Evolutionary conservation across 2,888 invertebrate genomes (phyloP), one percentile per base, ranked within the genome.

Genomic region (Caenorhabditis sp.): DNA sequence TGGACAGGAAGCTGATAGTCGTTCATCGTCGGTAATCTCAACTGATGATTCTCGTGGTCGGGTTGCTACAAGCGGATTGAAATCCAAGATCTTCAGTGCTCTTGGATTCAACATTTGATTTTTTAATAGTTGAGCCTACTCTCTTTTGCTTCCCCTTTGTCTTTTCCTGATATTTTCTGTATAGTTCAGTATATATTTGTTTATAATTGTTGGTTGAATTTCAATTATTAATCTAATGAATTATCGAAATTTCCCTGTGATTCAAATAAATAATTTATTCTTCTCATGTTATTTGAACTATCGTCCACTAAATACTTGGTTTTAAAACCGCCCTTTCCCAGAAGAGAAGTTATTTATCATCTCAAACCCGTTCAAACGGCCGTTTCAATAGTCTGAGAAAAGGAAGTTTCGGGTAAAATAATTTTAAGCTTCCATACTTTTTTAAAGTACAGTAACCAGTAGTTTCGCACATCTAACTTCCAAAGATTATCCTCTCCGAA

Each of bases 61-160:
- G 1, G n/a, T n/a, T 26, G 41, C 8, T 41, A 24, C 7, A 35
- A 61, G 16, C 16, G 63, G 63, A 12, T 10, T 63, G 14, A 44
- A 28, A 28, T 44, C 63, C 26, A 63, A 63, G n/a, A 24, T 63
- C 24, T 10, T 63, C n/a, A 63, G 24, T 44, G 63, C 28, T 28
- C n/a, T 63, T n/a, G 63, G 63, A n/a, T 63, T 63, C 16, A 44
- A 26, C 6, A n/a, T 38, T 8, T 63, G 28, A 63, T n/a, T 19
- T 26, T 54, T 3, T 14, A 26, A 26, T 49, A 19, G 19, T 51
- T 22, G 6, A 5, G 54, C 26, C 6, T 54, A 4, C 14, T 26
- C 14, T 26, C 14, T 2, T 26, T 26, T 14, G 26, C 26, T 4
- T 54, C 24, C 12, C n/a, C 4, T 14, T 26, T 38, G 38, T 38